Conservation (phyloP, 2,113 vertebrate genomes). For the Xiphophorus hellerii region DNA sequence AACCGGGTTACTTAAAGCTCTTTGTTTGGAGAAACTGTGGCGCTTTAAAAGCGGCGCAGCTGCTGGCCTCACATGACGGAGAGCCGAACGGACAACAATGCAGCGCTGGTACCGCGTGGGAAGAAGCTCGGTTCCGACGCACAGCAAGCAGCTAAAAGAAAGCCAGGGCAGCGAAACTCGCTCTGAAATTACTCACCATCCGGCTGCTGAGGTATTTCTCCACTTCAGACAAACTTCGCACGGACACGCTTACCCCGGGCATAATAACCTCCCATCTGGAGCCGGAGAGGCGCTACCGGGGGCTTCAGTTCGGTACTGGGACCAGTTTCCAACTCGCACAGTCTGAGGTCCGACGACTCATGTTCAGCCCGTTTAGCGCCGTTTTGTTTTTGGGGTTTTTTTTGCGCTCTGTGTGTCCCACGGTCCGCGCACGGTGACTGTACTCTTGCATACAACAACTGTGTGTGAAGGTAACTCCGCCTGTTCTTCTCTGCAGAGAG, state of each 20-base stretch:
- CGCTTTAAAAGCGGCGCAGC: slow-evolving; percentile 30
- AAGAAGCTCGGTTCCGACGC: slow-evolving; percentile 12
- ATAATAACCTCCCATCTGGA: slow-evolving; percentile 52
- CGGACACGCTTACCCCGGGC: slow-evolving; percentile 70
- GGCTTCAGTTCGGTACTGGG: not conserved
- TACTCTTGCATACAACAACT: slow-evolving; percentile 42
- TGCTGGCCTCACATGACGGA: slow-evolving; percentile 47
- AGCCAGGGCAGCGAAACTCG: not conserved
- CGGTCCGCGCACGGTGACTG: not conserved
- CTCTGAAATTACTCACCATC: slow-evolving; percentile 67
- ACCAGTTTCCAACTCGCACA: slow-evolving; percentile 23
- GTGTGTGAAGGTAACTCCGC: slow-evolving; percentile 54
- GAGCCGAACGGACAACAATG: slow-evolving; percentile 30
- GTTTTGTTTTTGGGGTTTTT: not conserved
- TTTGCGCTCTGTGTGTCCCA: not conserved
- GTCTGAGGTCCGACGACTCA: slow-evolving; percentile 30
- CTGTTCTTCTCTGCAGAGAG: slow-evolving; percentile 26
- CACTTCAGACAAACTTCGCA: slow-evolving; percentile 76
- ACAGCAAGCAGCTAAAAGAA: not conserved
- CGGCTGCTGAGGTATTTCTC: slow-evolving; percentile 73
- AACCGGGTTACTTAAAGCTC: slow-evolving; percentile 11
- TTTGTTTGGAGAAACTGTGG: slow-evolving; percentile 37
- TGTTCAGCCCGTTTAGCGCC: slow-evolving; percentile 27
- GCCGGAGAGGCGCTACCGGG: not conserved
- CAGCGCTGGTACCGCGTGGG: slow-evolving; percentile 25